Evolutionary conservation across 2,113 vertebrate genomes (phyloP), one percentile per base, ranked within the genome.

Genomic region (Limanda limanda): DNA sequence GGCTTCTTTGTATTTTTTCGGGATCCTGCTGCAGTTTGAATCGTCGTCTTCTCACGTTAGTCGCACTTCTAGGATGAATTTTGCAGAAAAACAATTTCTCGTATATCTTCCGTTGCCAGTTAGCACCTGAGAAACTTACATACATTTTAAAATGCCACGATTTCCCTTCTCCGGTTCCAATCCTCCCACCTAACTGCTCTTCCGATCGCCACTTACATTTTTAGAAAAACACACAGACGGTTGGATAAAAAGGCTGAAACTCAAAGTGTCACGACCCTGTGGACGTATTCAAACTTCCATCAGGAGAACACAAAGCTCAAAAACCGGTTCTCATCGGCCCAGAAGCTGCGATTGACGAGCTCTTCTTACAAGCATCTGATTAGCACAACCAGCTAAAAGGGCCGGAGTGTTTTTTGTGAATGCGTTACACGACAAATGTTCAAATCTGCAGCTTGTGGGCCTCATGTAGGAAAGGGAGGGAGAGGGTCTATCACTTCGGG

Each of bases 351-450:
- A 55, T 3, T 51, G 84, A 86, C 73, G 78, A 60, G 68, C 85
- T 71, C 90, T 87, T 86, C 86, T 85, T 86, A 84, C 86, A 78
- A 86, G 88, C 85, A 90, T 91, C 87, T 89, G 88, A 79, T 88
- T 68, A 52, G 79, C 83, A 68, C 71, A 58, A 66, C 70, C 63
- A 57, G 77, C 77, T 79, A 31, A 23, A 23, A 24, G 35, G 57
- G 57, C 42, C 37, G 62, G 54, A 56, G 64, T 60, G 66, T 59
- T 24, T 59, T 69, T 86, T 72, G 63, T 82, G 61, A 70, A 70
- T 60, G 83, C 66, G 60, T 77, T 52, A 52, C 82, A 70, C 83
- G 72, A 79, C 78, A 70, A 81, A 86, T 71, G 74, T 77, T 75
- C 3, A 58, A 65, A 69, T 69, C 56, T 74, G 82, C 51, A 59